Evolutionary conservation across 2,797 vertebrate species (phyloP), one percentile per base, ranked within the genome.

Genomic region (Kryptolebias ocellatus): DNA sequence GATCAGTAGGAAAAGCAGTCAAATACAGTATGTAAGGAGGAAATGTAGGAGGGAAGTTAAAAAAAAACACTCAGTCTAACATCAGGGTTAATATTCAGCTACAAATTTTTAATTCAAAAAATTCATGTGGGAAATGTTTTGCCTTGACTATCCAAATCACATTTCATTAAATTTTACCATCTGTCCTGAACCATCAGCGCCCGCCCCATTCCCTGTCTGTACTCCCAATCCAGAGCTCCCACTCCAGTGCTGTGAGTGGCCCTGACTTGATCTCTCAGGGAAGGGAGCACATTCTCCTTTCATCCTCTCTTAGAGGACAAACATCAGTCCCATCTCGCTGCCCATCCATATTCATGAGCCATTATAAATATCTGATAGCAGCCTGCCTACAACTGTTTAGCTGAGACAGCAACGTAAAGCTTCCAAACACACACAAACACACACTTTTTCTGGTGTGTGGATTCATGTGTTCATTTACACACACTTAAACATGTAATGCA

Each of bases 321-420:
- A 94, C 94, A 93, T 94, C 93, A 93, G 92, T 92, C 91, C 93
- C 90, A 91, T 94, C 92, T 93, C 71, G 64, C 87, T 72, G 72
- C 65, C 78, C 89, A 93, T 94, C 90, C 93, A 94, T 94, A 95
- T 95, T 94, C 93, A 95, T 94, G 93, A 95, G 88, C 62, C 70
- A 92, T 94, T 94, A 92, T 94, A 94, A 94, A 94, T 94, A 95
- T 94, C 93, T 93, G 93, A 95, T 94, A 91, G 92, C 79, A 85
- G 83, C 89, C 79, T 83, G 70, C 85, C 91, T 93, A 94, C 93
- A 93, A 91, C 93, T 93, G 92, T 94, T 93, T 91, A 89, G 93
- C 87, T 85, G 76, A 67, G 70, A 92, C 84, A 90, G 85, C 82
- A 83, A 86, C 67, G 71, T 84, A 84, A 86, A 87, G 71, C 60